Base-by-base conservation (phyloP, 2,888 invertebrate species). In the Drosophila sordidula region DNA sequence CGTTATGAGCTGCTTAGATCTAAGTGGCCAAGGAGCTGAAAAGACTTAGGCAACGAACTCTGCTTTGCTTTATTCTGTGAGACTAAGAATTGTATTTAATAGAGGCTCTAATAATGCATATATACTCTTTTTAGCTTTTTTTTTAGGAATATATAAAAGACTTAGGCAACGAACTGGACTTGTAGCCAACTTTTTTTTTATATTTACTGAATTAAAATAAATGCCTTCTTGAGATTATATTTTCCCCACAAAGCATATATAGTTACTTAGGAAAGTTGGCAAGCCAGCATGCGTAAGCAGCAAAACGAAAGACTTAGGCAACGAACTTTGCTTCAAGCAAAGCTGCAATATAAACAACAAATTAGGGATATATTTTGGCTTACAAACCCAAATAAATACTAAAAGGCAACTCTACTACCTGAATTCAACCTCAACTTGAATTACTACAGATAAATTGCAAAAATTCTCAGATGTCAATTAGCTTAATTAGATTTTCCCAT, bases 291-390 rank as follows among this genome's bases (percentile, higher is more conserved):
- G 26, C 44, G 26, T 12, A 18, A 26, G 11, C 6, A 29, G 14
- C 3, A 11, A 22, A 3, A 8, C 56, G 26, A 77, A 80, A 72
- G 78, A 84, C 69, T 80, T 77, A 67, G 64, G 44, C 68, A 72
- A 59, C 66, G n/a, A 73, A 72, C 77, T 62, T 4, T 8, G 25
- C 9, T 16, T 39, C 1, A 6, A 16, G n/a, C n/a, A n/a, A n/a
- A n/a, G 22, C 18, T 14, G 0, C 8, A 22, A 22, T 4, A 22
- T 22, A 22, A 22, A 2, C 22, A 22, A 22, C 22, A 22, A 22
- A 22, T 22, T 22, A 22, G 22, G 22, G 22, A 22, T 18, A 18
- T 18, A 22, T 4, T 22, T 22, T 22, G 22, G 22, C 22, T 0
- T 2, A 22, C 22, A 22, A 22, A 22, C 2, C 1, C 18, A 18